Conservation (phyloP, 2,888 invertebrate genomes). For the Rhingia campestris region DNA sequence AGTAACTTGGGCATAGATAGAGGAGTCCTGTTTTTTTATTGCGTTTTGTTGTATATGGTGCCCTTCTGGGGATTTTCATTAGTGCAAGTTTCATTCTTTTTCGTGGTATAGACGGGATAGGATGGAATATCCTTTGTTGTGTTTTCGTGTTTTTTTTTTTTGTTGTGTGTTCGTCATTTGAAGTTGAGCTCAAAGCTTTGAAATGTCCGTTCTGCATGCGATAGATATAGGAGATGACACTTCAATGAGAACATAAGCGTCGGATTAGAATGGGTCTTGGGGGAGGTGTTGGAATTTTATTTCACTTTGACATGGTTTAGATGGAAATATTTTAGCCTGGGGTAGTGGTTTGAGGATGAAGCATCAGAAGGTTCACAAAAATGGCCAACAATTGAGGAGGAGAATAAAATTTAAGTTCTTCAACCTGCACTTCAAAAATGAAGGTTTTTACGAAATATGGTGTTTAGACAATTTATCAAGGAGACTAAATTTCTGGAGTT, state of each 20-base stretch:
- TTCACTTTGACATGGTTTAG: no score
- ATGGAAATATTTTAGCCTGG: no score
- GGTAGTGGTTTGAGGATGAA: no score
- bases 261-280: slow-evolving; percentile 1
- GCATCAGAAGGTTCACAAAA: no score
- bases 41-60: slow-evolving; percentile 1
- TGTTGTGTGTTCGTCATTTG: background rate
- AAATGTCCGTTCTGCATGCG: slow-evolving; percentile 1
- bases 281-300: background rate
- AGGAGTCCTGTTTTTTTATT: slow-evolving; percentile 1
- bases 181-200: slow-evolving; percentile 29
- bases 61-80: slow-evolving; percentile 51
- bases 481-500: no score
- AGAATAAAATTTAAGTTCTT: no score
- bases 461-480: no score
- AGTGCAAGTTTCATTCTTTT: slow-evolving; percentile 23
- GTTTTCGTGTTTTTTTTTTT: slow-evolving; percentile 5
- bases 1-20: slow-evolving; percentile 16
- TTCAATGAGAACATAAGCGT: slow-evolving; percentile 19
- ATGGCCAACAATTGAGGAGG: no score
- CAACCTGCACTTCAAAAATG: no score
- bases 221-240: slow-evolving; percentile 16
- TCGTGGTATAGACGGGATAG: background rate
- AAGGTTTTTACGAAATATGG: no score
- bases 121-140: slow-evolving; percentile 41